Base-by-base conservation (phyloP, 2,113 vertebrate species). In the Vicugna pacos region DNA sequence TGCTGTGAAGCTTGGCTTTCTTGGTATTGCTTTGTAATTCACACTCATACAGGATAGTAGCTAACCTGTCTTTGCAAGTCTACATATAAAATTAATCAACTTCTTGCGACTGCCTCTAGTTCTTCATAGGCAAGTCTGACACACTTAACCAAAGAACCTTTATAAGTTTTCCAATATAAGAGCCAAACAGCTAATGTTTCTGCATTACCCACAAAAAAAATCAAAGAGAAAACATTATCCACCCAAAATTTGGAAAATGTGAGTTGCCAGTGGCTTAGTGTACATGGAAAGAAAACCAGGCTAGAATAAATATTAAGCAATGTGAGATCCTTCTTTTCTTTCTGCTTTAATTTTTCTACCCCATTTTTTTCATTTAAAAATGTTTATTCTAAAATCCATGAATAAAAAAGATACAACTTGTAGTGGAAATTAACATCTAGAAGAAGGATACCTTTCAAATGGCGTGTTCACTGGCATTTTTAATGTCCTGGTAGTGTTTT, bases 71-170 rank as follows among this genome's bases (percentile, higher is more conserved):
- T 91, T 94, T 97, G 96, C 95, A 97, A 97, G 96, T 93, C 89
- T 89, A 84, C 24, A 52, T 93, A 94, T 94, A 97, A 96, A 95
- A 96, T 96, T 97, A 97, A 96, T 91, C 94, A 96, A 76, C 89
- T 86, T 82, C 87, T 84, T 91, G 70, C 56, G 82, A 93, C 81
- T 89, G 72, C 56, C 67, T 94, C 87, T 94, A 46, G 5, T 95
- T 95, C 69, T 95, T 96, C 89, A 93, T 88, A 98, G 97, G 96
- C 98, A 97, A 98, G 98, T 98, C 97, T 97, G 96, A 98, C 98
- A 98, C 75, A 98, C 97, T 73, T 38, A 98, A 95, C 89, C 95
- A 94, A 98, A 98, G 96, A 96, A 97, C 95, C 97, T 97, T 98
- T 83, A 1, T 92, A 97, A 93, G 72, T 48, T 98, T 98, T 98